A percentile compares a stretch with the other conserved stretches of the same genome.
These are phyloP conservation scores for Parasteatoda tepidariorum DNA, from an alignment of 1,140 invertebrate genomes.

Conservation along the genomic window DNA sequence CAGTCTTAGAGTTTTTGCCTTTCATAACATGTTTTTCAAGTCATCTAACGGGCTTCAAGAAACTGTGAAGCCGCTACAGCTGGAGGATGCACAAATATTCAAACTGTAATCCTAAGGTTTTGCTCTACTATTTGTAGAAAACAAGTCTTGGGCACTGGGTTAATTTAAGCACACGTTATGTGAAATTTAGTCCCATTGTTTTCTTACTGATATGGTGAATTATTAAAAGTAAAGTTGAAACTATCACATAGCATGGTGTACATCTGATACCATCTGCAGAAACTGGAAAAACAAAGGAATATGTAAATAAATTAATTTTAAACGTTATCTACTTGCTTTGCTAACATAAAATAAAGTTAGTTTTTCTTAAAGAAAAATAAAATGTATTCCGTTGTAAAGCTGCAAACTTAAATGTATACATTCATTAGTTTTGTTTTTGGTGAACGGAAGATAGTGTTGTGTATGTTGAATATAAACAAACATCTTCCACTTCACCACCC, in stretches of 20 bases:
- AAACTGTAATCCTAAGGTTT: constrained; percentile 3
- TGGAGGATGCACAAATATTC: constrained; percentile 12
- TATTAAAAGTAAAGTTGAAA: constrained; percentile 10
- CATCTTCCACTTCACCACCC: too few relatives aligned
- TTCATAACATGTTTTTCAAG: background rate
- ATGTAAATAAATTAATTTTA: background rate
- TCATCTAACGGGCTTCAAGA: background rate
- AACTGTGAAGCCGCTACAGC: background rate
- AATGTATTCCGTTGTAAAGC: too few relatives aligned
- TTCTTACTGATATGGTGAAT: background rate
- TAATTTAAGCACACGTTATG: constrained; percentile 21
- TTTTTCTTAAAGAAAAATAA: too few relatives aligned
- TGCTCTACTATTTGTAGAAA: constrained; percentile 32
- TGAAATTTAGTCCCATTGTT: background rate
- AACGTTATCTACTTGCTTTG: too few relatives aligned
- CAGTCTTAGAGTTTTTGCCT: background rate
- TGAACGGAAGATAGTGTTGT: too few relatives aligned
- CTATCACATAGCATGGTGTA: background rate
- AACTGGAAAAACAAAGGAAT: constrained; percentile 14
- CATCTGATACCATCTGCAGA: constrained; percentile 3
- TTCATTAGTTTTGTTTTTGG: too few relatives aligned
- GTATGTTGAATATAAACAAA: too few relatives aligned
- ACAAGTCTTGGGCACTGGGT: constrained; percentile 27
- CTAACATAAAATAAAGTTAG: too few relatives aligned
- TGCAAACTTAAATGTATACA: too few relatives aligned